These are phyloP conservation scores for Cydia pomonella DNA, from an alignment of 1,140 invertebrate species.

Conservation along the genomic window DNA sequence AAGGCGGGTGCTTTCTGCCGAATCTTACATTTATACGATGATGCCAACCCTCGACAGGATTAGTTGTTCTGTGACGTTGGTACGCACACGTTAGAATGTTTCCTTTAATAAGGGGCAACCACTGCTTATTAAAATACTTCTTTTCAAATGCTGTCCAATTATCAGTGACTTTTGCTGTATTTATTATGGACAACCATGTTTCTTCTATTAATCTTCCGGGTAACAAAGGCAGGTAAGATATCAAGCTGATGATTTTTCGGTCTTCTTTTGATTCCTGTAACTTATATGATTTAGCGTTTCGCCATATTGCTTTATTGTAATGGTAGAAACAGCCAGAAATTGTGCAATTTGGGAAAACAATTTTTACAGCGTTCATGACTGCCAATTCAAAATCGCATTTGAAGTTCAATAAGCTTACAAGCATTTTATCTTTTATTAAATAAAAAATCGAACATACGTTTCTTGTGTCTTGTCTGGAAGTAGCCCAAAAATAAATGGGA, in stretches of 20 bases:
- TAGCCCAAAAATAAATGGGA: background rate
- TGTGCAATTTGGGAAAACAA: too few relatives aligned
- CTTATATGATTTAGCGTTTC: background rate
- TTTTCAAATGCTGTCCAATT: background rate
- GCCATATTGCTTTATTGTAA: background rate
- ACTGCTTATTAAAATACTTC: background rate
- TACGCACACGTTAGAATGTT: background rate
- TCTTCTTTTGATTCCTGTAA: background rate
- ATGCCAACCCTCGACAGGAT: background rate
- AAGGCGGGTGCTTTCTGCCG: background rate
- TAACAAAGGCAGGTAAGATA: too few relatives aligned
- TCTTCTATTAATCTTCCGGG: too few relatives aligned
- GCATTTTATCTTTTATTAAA: background rate
- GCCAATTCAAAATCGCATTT: conserved; percentile 1
- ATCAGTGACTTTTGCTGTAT: too few relatives aligned
- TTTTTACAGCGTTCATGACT: background rate
- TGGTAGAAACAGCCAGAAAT: too few relatives aligned
- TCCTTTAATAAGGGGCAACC: background rate
- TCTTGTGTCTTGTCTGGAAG: background rate
- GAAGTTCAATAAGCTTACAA: background rate
- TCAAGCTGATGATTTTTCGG: too few relatives aligned
- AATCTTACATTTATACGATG: background rate
- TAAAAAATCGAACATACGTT: background rate
- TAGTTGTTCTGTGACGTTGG: background rate
- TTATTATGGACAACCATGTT: too few relatives aligned